Conservation (phyloP, 2,113 vertebrate species). For the Dissostichus mawsoni region DNA sequence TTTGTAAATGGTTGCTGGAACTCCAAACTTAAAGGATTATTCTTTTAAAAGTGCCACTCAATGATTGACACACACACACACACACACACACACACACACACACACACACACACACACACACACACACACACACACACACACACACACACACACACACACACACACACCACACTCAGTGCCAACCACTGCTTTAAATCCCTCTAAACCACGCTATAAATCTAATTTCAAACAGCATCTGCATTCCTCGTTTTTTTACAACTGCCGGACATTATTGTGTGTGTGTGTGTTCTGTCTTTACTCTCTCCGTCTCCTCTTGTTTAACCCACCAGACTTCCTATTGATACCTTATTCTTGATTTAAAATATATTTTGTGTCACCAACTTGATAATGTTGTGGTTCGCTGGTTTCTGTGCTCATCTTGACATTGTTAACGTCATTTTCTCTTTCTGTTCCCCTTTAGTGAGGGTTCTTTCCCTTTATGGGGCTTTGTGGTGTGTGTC, state of each 20-base stretch:
- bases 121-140: constrained; percentile 30
- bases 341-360: constrained; percentile 40
- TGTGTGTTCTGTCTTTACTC: constrained; percentile 40
- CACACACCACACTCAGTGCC: constrained; percentile 15
- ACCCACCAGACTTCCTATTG: constrained; percentile 47
- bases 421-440: constrained; percentile 36
- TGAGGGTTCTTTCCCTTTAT: constrained; percentile 8
- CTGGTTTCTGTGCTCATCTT: constrained; percentile 19
- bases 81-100: constrained; percentile 9
- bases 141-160: constrained; percentile 9
- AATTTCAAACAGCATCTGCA: constrained; percentile 74
- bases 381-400: constrained; percentile 15
- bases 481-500: constrained; percentile 30
- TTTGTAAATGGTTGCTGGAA: too few relatives aligned
- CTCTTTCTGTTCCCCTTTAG: constrained; percentile 6
- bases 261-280: constrained; percentile 51
- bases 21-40: background rate
- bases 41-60: constrained; percentile 25
- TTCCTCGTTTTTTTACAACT: constrained; percentile 62
- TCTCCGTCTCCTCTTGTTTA: constrained; percentile 25
- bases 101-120: constrained; percentile 12
- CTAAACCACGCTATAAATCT: constrained; percentile 64
- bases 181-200: constrained; percentile 63
- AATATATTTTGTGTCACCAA: constrained; percentile 36
- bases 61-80: constrained; percentile 31